Base-by-base conservation (phyloP, 2,113 vertebrate genomes). In the Pagrus major region DNA sequence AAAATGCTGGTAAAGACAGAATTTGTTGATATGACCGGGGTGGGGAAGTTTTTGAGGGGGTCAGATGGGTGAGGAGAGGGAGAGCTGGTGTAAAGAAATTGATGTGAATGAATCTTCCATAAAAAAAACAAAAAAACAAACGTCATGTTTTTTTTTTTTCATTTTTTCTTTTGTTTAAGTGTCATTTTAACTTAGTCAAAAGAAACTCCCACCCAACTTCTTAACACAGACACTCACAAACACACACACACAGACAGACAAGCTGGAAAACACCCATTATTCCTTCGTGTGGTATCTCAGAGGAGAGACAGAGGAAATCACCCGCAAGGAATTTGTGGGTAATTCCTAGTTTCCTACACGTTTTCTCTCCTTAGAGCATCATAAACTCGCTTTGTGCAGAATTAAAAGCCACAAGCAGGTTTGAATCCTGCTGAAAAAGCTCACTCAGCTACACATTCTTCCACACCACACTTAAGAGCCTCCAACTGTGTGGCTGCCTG, bases 1-100 rank as follows among this genome's bases (percentile, higher is more conserved):
- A 89, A 93, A 88, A 88, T 83, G 84, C 88, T 92, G 89, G 88
- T 87, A 84, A 88, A 86, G 87, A 93, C 91, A 90, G 89, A 95
- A 91, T 90, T 84, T 92, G 88, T 73, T 85, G 75, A 92, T 76
- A 89, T 93, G 84, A 86, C 39, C 9, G 11, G 72, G 56, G 37
- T 37, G 56, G 41, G 23, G 67, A 18, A 33, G 51, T 51, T 9
- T 9, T 16, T 18, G 42, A 9, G 18, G 31, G 31, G 82, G 56
- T 29, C 21, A 27, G 37, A 23, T 25, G 42, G 49, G 59, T 31
- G 39, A 67, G 27, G 27, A 51, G 66, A 10, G 21, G 46, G 60
- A 42, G 59, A 69, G 68, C 75, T 63, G 71, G 81, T 80, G 84
- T 71, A 75, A 85, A 89, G 59, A 76, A 81, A 86, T n/a, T 1